phyloP scores from a whole-genome alignment of 92 coral and sea anemone species.

The Porites rus region DNA sequence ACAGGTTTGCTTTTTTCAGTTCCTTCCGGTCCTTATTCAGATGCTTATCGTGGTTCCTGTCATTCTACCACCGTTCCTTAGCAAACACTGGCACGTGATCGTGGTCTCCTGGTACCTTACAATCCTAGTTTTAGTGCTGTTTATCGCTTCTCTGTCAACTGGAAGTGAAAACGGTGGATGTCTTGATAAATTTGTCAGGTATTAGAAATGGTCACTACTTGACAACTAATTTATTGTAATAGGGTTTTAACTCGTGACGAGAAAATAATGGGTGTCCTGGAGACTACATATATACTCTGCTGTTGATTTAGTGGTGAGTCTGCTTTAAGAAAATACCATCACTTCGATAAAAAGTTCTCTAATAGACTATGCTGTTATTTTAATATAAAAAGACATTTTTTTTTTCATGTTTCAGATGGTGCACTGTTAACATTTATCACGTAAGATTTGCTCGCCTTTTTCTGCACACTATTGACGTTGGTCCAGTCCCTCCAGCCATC shows the following conservation, averaged over 20 bases:
- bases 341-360: too few relatives aligned
- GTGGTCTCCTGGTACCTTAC: constrained; percentile 64
- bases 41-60: constrained; percentile 55
- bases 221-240: too few relatives aligned
- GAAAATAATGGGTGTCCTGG: too few relatives aligned
- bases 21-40: constrained; percentile 55
- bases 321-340: too few relatives aligned
- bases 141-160: constrained; percentile 59
- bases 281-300: too few relatives aligned
- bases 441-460: constrained; percentile 65
- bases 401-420: constrained; percentile 50
- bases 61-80: constrained; percentile 59
- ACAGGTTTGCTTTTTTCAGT: constrained; percentile 2
- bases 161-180: constrained; percentile 53
- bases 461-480: constrained; percentile 46
- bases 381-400: background rate
- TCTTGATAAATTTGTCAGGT: constrained; percentile 61
- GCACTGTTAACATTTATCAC: constrained; percentile 60
- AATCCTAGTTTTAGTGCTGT: constrained; percentile 34
- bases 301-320: too few relatives aligned
- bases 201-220: background rate
- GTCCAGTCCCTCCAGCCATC: constrained; percentile 74
- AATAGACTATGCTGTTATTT: background rate
- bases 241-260: too few relatives aligned
- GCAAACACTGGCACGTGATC: constrained; percentile 51